Evolutionary conservation across 2,797 vertebrate species (phyloP), one percentile per base, ranked within the genome.

Genomic region (Leuciscus waleckii): DNA sequence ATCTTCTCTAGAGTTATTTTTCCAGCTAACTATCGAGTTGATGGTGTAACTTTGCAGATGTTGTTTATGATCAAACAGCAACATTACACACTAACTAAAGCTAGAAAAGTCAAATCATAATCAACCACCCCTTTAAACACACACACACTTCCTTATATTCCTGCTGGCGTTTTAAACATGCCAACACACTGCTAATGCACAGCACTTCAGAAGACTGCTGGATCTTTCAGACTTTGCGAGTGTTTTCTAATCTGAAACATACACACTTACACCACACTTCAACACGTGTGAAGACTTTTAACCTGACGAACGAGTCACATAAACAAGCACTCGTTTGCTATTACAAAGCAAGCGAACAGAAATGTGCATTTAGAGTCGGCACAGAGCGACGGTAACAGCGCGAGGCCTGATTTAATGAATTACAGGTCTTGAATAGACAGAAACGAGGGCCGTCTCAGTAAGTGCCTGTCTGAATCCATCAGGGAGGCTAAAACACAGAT

Each of bases 401-500:
- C 26, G 32, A 68, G 78, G 69, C 51, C 87, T 82, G 84, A 84
- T 86, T 79, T 43, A 32, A 82, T 73, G 80, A 89, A 88, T 87
- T 84, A 86, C 83, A 87, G 79, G 82, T 70, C 79, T 82, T 86
- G 84, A 89, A 86, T 87, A 86, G 84, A 81, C 82, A 67, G 81
- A 75, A 58, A n/a, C 19, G 41, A 77, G 75, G 63, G 51, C 65
- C 46, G 82, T 63, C 68, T 86, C 67, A 23, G 84, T 90, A 86
- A 90, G 89, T 86, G 89, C 75, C 80, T 67, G 79, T 87, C 91
- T 84, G 88, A 29, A 91, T 91, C 85, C 88, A 89, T 86, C 80
- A 83, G 85, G 87, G 35, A 67, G 82, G 87, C 71, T 83, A 78
- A 92, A 91, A 92, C 90, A 91, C 91, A 89, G 89, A 87, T 89